Evolutionary conservation across 2,888 invertebrate genomes (phyloP), one percentile per base, ranked within the genome.

Genomic region (Adineta ricciae): DNA sequence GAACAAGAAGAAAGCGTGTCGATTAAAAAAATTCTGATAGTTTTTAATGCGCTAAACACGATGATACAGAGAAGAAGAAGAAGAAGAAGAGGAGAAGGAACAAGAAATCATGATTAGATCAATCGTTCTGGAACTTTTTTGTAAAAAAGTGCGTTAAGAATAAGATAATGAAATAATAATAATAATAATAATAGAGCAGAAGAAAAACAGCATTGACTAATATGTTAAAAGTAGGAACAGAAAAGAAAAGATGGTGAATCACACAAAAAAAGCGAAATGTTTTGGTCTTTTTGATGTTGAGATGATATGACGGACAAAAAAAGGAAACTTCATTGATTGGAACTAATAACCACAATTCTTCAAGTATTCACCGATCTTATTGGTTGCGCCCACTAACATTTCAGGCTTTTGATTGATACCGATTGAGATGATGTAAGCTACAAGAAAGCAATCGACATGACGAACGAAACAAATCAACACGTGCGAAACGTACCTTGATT

Each of bases 321-420:
- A 36, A 64, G 32, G 32, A 36, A 64, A 64, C 32, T 32, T 64
- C 64, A 38, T 78, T 78, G 21, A 78, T 38, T 24, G 0, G 8
- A 78, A 41, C 11, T 78, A 78, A 78, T 78, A 78, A n/a, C 78
- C 78, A n/a, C 78, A 78, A 78, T 21, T 41, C 14, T 78, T 78
- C 19, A 78, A 41, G 41, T 78, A 78, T 41, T 78, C 78, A 78
- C 78, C 78, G 32, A 78, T 78, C n/a, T 78, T 78, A 14, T 78
- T 78, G n/a, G 78, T 78, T 41, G 41, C 41, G 24, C 41, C 78
- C n/a, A 78, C 78, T 41, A 78, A 41, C 21, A n/a, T 78, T 78
- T 78, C 78, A 78, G 78, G 78, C 19, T 78, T 78, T 78, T 78
- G 78, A 78, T 78, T 78, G 78, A 78, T n/a, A n/a, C 78, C 78